phyloP scores from a whole-genome alignment of 1,140 invertebrate species.

The Coenobita brevimanus region DNA sequence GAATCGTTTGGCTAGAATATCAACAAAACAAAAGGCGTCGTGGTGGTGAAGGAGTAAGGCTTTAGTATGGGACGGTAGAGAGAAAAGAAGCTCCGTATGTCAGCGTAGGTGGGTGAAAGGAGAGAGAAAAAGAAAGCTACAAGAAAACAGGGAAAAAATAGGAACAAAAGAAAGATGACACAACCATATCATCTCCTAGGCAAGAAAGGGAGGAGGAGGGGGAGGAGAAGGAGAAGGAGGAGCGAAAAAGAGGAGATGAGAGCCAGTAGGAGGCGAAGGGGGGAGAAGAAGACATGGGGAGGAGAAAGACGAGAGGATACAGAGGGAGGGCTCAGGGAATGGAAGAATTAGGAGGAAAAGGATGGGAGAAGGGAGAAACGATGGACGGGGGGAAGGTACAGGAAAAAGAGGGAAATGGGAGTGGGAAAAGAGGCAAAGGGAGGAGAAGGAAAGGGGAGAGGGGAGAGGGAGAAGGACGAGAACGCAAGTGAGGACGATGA shows the following conservation, averaged over 20 bases:
- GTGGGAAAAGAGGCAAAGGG: not conserved
- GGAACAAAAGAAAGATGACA: not conserved
- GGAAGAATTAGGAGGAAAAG: not conserved
- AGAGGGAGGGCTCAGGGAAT: not conserved
- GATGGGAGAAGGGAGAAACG: not conserved
- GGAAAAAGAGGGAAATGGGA: not conserved
- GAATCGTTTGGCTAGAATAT: too few species aligned
- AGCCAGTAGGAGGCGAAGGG: not conserved
- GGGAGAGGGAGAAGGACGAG: conserved; percentile 26
- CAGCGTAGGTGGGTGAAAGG: not conserved
- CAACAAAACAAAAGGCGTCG: too few species aligned
- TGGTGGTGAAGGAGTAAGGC: too few species aligned
- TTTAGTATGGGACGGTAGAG: too few species aligned
- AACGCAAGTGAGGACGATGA: conserved; percentile 16
- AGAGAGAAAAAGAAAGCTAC: not conserved
- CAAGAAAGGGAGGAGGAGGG: not conserved
- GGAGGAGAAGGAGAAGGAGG: too few species aligned
- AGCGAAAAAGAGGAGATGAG: not conserved
- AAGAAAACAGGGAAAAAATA: not conserved
- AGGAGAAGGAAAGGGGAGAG: conserved; percentile 18
- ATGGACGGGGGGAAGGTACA: not conserved
- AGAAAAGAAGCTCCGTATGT: too few species aligned
- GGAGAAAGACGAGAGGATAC: not conserved
- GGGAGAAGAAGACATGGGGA: not conserved
- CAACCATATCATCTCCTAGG: not conserved